These are phyloP conservation scores for Taenioides sp. DNA, from an alignment of 2,797 vertebrate species.

Conservation along the genomic window DNA sequence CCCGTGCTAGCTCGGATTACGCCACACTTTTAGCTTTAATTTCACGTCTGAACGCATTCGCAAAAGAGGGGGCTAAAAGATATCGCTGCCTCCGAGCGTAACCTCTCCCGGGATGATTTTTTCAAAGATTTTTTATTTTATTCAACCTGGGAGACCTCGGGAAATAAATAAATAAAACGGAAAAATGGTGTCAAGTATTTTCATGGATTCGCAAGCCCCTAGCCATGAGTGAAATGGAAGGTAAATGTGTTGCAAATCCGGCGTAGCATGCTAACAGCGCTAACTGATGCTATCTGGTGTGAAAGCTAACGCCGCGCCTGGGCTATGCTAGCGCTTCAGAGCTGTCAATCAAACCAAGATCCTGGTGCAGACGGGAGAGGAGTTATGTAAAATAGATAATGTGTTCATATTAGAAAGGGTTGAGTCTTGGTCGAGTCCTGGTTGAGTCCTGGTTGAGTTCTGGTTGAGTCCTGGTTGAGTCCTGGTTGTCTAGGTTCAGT, in stretches of 20 bases:
- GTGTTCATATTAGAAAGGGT: neutral
- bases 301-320: conserved; percentile 69
- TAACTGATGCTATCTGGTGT: conserved; percentile 77
- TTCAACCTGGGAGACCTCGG: conserved; percentile 10
- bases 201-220: conserved; percentile 68
- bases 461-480: no score
- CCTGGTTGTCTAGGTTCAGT: no score
- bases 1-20: conserved; percentile 65
- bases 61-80: conserved; percentile 37
- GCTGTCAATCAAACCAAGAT: conserved; percentile 75
- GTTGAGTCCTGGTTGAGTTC: no score
- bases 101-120: conserved; percentile 62
- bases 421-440: no score
- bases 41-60: conserved; percentile 78
- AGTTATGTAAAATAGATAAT: conserved; percentile 56
- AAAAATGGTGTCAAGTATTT: conserved; percentile 45
- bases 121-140: conserved; percentile 55
- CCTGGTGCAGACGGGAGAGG: conserved; percentile 63
- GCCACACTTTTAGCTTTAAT: conserved; percentile 77
- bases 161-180: neutral
- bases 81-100: conserved; percentile 57
- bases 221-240: conserved; percentile 76
- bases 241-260: conserved; percentile 50
- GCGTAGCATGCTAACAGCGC: conserved; percentile 72
- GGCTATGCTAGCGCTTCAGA: conserved; percentile 73